These are phyloP conservation scores for Tinea pellionella DNA, from an alignment of 2,888 invertebrate genomes.

Conservation along the genomic window DNA sequence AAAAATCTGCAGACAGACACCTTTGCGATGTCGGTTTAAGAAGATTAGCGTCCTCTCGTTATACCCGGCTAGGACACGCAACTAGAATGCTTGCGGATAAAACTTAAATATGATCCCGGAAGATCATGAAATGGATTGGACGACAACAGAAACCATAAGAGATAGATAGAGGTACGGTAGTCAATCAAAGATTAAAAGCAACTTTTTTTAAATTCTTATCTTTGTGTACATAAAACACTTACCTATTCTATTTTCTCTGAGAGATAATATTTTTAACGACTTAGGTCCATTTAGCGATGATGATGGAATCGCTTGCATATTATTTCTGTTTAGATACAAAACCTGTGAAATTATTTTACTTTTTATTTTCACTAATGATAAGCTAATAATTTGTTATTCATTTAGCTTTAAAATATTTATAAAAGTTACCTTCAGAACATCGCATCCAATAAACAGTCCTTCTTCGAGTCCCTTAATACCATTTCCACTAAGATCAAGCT, in stretches of 20 bases:
- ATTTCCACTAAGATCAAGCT: conserved; percentile 85
- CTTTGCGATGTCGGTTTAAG: no score
- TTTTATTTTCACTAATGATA: background rate
- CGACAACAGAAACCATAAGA: no score
- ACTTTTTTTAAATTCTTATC: no score
- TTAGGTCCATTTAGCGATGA: conserved; percentile 85
- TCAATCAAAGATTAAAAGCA: no score
- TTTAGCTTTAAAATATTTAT: background rate
- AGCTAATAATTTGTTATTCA: background rate
- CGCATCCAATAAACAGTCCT: conserved; percentile 86
- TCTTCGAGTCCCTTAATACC: conserved; percentile 86
- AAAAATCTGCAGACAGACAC: no score
- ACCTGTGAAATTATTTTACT: conserved; percentile 66
- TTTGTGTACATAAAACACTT: conserved; percentile 34
- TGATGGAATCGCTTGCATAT: conserved; percentile 79
- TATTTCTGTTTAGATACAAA: conserved; percentile 84
- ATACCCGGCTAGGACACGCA: no score
- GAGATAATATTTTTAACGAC: conserved; percentile 76
- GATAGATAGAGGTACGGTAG: no score
- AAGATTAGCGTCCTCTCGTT: no score
- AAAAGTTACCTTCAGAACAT: conserved; percentile 72
- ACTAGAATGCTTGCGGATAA: no score
- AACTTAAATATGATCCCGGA: no score
- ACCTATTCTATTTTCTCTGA: conserved; percentile 87
- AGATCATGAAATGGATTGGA: no score